Base-by-base conservation (phyloP, 2,888 invertebrate species). In the Pemphredon lugubris region DNA sequence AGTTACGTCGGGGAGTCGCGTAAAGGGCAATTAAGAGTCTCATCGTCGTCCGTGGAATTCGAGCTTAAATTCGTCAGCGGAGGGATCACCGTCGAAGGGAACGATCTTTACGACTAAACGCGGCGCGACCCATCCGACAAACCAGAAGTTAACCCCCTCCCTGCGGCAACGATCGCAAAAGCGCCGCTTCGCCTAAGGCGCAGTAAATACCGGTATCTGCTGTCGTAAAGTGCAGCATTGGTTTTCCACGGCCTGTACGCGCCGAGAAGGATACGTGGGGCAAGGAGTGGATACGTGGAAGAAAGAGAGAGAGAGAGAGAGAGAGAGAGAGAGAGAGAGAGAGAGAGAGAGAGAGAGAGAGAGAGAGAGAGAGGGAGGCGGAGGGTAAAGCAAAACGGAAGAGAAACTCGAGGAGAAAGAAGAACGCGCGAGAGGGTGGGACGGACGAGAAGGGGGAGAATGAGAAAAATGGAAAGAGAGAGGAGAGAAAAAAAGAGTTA, bases 181-280 rank as follows among this genome's bases (percentile, higher is more conserved):
- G 78, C 67, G 64, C 70, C 70, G 73, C 73, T 65, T 14, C 26
- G 16, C 21, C 34, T 11, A 13, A 50, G 72, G 67, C 58, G 79
- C 75, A 70, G 81, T 82, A 84, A 85, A 84, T 82, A 81, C 82
- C 79, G 78, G 81, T 83, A 84, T 84, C 81, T 79, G 77, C 76
- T 78, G 83, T 80, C 84, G 86, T 85, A 83, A 84, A 86, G 76
- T 76, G 73, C 77, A 70, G 83, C 84, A 83, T 84, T 77, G 83
- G 83, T 86, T 86, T 86, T 86, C 83, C 81, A 75, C 72, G 59
- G 60, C 42, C 66, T 57, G 69, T 51, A 61, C 37, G 45, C 60
- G 54, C 11, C 6, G 6, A 37, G 30, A n/a, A 21, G 14, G n/a
- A 42, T 39, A 32, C 16, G 18, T 2, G 1, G 1, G 13, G 4